Evolutionary conservation across 1,140 invertebrate genomes (phyloP).

Genomic region (Rhyacophila brunnea): DNA sequence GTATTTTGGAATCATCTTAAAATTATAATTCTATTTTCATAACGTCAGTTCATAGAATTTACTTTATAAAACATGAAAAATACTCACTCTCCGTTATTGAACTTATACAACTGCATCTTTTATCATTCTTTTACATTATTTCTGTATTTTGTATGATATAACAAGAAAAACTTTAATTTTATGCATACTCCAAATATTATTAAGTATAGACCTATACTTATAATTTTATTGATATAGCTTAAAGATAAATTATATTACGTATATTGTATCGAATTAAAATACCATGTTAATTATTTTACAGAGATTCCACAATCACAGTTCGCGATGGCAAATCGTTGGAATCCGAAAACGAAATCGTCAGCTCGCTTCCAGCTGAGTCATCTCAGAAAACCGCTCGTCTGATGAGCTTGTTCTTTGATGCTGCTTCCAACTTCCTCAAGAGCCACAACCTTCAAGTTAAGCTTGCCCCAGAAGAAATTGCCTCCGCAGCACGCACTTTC

Average conservation of each 20-base stretch:
- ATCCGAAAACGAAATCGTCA: slow-evolving; percentile 54
- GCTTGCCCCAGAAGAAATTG: slow-evolving; percentile 53
- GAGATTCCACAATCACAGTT: slow-evolving; percentile 44
- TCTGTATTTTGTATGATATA: not conserved
- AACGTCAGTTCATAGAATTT: no score
- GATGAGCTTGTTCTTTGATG: slow-evolving; percentile 55
- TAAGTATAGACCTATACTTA: not conserved
- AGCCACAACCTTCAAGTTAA: slow-evolving; percentile 62
- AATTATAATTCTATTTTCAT: no score
- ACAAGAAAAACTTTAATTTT: not conserved
- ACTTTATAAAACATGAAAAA: no score
- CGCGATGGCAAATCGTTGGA: slow-evolving; percentile 49
- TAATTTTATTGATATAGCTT: not conserved
- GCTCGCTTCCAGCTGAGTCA: slow-evolving; percentile 54
- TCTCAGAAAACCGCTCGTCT: slow-evolving; percentile 54
- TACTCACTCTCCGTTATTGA: no score
- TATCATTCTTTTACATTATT: no score
- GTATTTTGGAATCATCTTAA: no score
- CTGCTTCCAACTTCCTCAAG: slow-evolving; percentile 55
- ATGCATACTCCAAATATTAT: no score
- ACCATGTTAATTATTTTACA: slow-evolving; percentile 30
- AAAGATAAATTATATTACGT: not conserved
- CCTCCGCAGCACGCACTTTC: slow-evolving; percentile 57
- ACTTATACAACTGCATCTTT: no score
- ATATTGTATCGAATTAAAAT: not conserved